These are phyloP conservation scores for Globodera rostochiensis DNA, from an alignment of 1,140 invertebrate genomes.

Conservation along the genomic window DNA sequence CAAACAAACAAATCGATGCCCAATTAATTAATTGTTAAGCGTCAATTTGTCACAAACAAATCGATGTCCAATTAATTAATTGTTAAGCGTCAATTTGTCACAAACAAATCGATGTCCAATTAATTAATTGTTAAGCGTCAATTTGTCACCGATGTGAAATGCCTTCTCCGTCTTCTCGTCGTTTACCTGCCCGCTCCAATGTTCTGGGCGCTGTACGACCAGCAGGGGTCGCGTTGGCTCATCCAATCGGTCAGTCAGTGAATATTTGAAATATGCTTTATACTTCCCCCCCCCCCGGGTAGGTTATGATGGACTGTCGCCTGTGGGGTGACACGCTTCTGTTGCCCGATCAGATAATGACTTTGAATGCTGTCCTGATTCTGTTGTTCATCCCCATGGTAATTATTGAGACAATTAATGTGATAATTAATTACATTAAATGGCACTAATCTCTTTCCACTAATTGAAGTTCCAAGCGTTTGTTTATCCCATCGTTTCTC, in stretches of 20 bases:
- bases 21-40: slow-evolving; percentile 18
- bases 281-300: background rate
- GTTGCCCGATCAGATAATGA: slow-evolving; percentile 87
- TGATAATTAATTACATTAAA: too few species aligned
- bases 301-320: slow-evolving; percentile 61
- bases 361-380: slow-evolving; percentile 61
- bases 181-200: slow-evolving; percentile 68
- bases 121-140: slow-evolving; percentile 56
- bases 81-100: slow-evolving; percentile 4
- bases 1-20: background rate
- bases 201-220: slow-evolving; percentile 72
- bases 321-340: slow-evolving; percentile 68
- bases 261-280: background rate
- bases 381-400: slow-evolving; percentile 59
- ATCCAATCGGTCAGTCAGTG: slow-evolving; percentile 1
- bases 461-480: slow-evolving; percentile 52
- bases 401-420: too few species aligned
- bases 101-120: slow-evolving; percentile 60
- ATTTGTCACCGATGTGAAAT: slow-evolving; percentile 67
- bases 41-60: too few species aligned
- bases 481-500: slow-evolving; percentile 52
- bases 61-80: background rate
- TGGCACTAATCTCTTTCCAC: too few species aligned
- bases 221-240: slow-evolving; percentile 64
- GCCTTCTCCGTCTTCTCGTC: slow-evolving; percentile 66